Conservation (phyloP, 2,797 vertebrate genomes). For the Myoxocephalus aenaeus region DNA sequence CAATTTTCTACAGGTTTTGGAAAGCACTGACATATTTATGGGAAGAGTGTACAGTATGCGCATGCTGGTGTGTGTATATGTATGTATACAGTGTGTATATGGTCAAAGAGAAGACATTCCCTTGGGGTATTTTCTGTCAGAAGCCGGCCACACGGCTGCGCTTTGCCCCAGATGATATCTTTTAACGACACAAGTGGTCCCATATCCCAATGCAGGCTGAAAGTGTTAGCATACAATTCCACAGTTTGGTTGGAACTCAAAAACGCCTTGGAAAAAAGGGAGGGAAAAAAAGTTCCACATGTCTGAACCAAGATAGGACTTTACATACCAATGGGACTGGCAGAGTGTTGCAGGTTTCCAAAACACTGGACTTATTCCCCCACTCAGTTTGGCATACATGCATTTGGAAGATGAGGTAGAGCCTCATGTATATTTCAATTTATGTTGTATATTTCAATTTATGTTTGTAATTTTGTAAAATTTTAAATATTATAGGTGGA, state of each 20-base stretch:
- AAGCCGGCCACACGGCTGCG: constrained; percentile 23
- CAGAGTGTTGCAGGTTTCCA: constrained; percentile 65
- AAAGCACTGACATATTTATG: constrained; percentile 40
- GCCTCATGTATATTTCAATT: too few relatives aligned
- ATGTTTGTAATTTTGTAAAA: too few relatives aligned
- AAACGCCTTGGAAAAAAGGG: constrained; percentile 45
- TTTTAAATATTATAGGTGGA: too few relatives aligned
- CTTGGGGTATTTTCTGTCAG: constrained; percentile 31
- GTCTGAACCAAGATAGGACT: constrained; percentile 68
- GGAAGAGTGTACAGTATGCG: constrained; percentile 25
- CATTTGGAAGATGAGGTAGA: constrained; percentile 50
- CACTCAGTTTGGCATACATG: constrained; percentile 35
- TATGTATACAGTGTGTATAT: not conserved
- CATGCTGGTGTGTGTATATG: constrained; percentile 17
- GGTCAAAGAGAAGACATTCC: constrained; percentile 40
- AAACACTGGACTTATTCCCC: constrained; percentile 61
- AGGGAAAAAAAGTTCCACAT: constrained; percentile 65
- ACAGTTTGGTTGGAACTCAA: constrained; percentile 43
- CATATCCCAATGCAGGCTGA: constrained; percentile 33
- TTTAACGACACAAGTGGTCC: constrained; percentile 48
- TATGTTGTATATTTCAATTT: too few relatives aligned
- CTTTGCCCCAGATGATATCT: constrained; percentile 57
- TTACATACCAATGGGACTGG: constrained; percentile 71
- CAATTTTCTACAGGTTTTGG: constrained; percentile 49
- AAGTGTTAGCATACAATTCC: constrained; percentile 47